These are phyloP conservation scores for Upupa epops DNA, from an alignment of 2,113 vertebrate species.

Conservation along the genomic window DNA sequence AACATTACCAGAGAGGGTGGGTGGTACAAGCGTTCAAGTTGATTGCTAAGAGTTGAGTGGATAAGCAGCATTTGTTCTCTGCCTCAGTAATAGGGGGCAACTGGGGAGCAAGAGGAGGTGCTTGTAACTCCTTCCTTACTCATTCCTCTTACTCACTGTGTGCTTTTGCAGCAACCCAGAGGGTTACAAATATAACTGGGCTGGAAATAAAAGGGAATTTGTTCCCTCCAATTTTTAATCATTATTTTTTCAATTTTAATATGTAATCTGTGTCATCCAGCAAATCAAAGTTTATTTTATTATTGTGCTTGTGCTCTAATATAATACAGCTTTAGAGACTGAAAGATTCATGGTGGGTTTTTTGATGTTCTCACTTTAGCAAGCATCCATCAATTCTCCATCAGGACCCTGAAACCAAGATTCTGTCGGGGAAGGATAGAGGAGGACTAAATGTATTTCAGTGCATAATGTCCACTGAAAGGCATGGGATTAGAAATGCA, in stretches of 20 bases:
- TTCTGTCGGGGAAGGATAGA: not conserved
- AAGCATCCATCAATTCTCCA: not conserved
- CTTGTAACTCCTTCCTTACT: not conserved
- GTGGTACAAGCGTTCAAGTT: not conserved
- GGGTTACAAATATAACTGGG: not conserved
- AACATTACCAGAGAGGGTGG: accelerated
- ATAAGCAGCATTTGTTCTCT: not conserved
- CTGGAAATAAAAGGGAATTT: not conserved
- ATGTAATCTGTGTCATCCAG: not conserved
- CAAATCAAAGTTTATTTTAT: not conserved
- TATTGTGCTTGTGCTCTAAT: not conserved
- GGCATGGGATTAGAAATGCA: not conserved
- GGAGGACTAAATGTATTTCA: not conserved
- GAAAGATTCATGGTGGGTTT: not conserved
- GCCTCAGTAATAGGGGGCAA: not conserved
- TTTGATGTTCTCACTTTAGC: not conserved
- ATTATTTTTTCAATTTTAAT: not conserved
- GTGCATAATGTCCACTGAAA: not conserved
- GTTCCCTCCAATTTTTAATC: not conserved
- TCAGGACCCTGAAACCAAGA: not conserved
- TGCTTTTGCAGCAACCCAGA: not conserved
- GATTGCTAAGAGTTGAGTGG: not conserved
- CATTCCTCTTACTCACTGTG: not conserved
- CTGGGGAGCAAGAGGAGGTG: not conserved
- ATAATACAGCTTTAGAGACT: not conserved